phyloP scores from a whole-genome alignment of 2,797 vertebrate genomes.

The Loriculus beryllinus region DNA sequence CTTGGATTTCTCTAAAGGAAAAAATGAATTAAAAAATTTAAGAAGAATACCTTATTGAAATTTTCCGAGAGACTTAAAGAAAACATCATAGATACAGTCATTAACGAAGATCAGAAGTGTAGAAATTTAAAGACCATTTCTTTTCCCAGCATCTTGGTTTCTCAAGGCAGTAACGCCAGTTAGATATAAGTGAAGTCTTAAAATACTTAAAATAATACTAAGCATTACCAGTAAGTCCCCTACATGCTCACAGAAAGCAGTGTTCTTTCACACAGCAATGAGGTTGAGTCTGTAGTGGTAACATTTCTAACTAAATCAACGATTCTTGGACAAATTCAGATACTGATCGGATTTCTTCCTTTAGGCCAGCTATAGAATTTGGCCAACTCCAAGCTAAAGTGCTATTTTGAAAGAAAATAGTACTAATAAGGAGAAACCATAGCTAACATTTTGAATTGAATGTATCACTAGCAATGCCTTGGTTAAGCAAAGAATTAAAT shows the following conservation, averaged over 20 bases:
- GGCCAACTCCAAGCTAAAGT: not conserved
- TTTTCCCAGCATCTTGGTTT: not conserved
- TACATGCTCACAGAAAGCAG: not conserved
- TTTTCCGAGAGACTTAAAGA: not conserved
- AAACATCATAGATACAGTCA: not conserved
- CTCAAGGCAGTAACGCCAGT: not conserved
- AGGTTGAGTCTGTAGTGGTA: not conserved
- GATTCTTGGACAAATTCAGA: not conserved
- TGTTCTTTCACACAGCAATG: not conserved
- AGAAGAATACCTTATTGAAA: not conserved
- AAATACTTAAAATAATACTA: not conserved
- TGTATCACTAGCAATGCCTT: not conserved
- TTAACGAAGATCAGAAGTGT: not conserved
- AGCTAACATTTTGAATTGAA: not conserved
- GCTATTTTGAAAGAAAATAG: not conserved
- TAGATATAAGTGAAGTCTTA: not conserved
- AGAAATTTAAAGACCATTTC: not conserved
- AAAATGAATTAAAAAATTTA: not conserved
- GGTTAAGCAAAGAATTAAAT: not conserved
- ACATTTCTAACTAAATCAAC: not conserved
- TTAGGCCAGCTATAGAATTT: not conserved
- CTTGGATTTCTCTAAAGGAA: slow-evolving; percentile 87
- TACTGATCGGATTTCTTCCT: not conserved
- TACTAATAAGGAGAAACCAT: not conserved
- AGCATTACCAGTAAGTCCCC: not conserved